These are phyloP conservation scores for Geotrypetes seraphini DNA, from an alignment of 2,797 vertebrate genomes.

Conservation along the genomic window DNA sequence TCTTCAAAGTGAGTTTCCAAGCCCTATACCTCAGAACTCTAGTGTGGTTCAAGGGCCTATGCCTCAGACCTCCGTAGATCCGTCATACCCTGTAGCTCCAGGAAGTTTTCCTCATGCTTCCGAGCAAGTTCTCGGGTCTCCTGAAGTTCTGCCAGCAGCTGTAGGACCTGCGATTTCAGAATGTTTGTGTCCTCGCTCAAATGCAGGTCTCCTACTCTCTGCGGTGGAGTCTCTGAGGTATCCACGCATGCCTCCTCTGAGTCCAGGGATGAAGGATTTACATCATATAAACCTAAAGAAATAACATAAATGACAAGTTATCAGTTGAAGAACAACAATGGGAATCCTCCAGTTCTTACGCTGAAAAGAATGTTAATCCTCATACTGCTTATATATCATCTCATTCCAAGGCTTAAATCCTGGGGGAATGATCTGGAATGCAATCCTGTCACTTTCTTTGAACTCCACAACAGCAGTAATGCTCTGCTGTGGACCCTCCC, in stretches of 20 bases:
- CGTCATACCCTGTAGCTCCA: conserved; percentile 80
- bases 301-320: too few species aligned
- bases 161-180: conserved; percentile 58
- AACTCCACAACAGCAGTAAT: too few species aligned
- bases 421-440: too few species aligned
- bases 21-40: not conserved
- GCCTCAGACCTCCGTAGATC: conserved; percentile 18
- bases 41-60: too few species aligned
- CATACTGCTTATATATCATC: conserved; percentile 20
- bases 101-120: conserved; percentile 66
- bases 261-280: conserved; percentile 10
- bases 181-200: conserved; percentile 62
- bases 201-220: conserved; percentile 31
- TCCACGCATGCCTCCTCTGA: too few species aligned
- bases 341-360: too few species aligned
- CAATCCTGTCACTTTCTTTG: too few species aligned
- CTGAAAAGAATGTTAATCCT: too few species aligned
- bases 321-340: too few species aligned
- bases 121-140: conserved; percentile 65
- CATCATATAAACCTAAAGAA: conserved; percentile 13
- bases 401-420: too few species aligned
- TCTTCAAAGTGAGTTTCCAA: not conserved
- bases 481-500: too few species aligned
- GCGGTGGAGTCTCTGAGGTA: conserved; percentile 30
- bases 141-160: conserved; percentile 70